A percentile compares a stretch with the other conserved stretches of the same genome.
Conservation (phyloP, 2,113 vertebrate genomes). For the Hyperopisus bebe region DNA sequence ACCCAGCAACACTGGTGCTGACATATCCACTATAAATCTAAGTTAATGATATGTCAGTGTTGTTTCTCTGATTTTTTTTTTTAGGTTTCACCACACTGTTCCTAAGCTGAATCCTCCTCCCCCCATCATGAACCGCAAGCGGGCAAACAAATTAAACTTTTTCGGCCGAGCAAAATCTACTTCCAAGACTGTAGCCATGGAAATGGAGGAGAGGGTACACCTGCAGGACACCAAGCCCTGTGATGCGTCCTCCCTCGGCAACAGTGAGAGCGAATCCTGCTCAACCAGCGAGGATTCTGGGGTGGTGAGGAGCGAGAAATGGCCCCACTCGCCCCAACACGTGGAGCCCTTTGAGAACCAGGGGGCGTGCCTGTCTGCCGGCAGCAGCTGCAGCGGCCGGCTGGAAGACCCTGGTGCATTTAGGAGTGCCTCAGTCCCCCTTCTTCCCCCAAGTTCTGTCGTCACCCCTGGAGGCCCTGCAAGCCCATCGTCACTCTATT, state of each 20-base stretch:
- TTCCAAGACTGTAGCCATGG: not conserved
- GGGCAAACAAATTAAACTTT: slow-evolving; percentile 63
- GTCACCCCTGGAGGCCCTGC: slow-evolving; percentile 35
- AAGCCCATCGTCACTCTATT: slow-evolving; percentile 46
- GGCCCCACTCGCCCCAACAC: slow-evolving; percentile 40
- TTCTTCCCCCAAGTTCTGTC: slow-evolving; percentile 11
- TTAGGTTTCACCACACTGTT: slow-evolving; percentile 59
- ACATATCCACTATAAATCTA: not conserved
- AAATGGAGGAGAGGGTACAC: slow-evolving; percentile 44
- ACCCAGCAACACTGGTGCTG: not conserved
- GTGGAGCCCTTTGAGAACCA: slow-evolving; percentile 55
- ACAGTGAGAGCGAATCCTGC: slow-evolving; percentile 50
- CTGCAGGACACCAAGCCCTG: slow-evolving; percentile 59
- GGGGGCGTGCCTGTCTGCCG: slow-evolving; percentile 44
- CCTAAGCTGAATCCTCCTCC: slow-evolving; percentile 72
- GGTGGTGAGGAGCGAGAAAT: slow-evolving; percentile 55
- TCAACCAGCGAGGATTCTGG: slow-evolving; percentile 60
- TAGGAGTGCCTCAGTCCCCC: not conserved
- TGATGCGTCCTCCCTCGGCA: slow-evolving; percentile 59
- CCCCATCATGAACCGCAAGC: slow-evolving; percentile 60
- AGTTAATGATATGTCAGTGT: not conserved
- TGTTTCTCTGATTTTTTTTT: not conserved
- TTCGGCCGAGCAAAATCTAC: slow-evolving; percentile 47
- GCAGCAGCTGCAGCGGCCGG: slow-evolving; percentile 48
- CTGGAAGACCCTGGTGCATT: slow-evolving; percentile 38